Base-by-base conservation (phyloP, 2,888 invertebrate genomes). In the Ferdinandea cuprea region DNA sequence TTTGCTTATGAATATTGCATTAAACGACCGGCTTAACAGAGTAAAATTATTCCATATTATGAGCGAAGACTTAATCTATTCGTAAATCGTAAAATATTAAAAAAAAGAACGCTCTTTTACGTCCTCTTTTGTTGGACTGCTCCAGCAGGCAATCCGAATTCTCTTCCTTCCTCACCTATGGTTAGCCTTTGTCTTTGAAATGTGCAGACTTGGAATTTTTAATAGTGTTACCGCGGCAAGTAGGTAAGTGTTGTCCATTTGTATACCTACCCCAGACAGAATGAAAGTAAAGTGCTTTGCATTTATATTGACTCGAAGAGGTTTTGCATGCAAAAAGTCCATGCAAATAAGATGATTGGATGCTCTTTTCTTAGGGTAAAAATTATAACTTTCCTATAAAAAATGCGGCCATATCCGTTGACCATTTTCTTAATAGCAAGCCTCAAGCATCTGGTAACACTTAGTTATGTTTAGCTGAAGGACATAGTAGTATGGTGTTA, bases 11-110 rank as follows among this genome's bases (percentile, higher is more conserved):
- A 81, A 81, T 81, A 74, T 81, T 71, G 65, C 69, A 81, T 81
- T 63, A 76, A 71, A 59, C 58, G 58, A 66, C 46, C 71, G 56
- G 48, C 59, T 59, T 52, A 65, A 44, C 56, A 77, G 66, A 66
- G 71, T 44, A 66, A 72, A 77, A 65, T 77, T 83, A 83, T 83
- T 77, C 81, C 66, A 66, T 71, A 59, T 54, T 46, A 37, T 66
- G 59, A 77, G 52, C 58, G 46, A 71, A 6, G 46, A 71, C 80
- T 76, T 76, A 81, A 81, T 81, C 80, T 76, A 81, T 81, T 81
- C 80, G 50, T 76, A 69, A 63, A 69, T 69, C 74, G 69, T 65
- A 42, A 40, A 66, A 13, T 19, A 6, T 8, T 40, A 11, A 46
- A 52, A 32, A 35, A 40, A 59, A 44, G 35, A 32, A 58, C 17